These are phyloP conservation scores for Hipparchia semele DNA, from an alignment of 2,888 invertebrate genomes.

Conservation along the genomic window DNA sequence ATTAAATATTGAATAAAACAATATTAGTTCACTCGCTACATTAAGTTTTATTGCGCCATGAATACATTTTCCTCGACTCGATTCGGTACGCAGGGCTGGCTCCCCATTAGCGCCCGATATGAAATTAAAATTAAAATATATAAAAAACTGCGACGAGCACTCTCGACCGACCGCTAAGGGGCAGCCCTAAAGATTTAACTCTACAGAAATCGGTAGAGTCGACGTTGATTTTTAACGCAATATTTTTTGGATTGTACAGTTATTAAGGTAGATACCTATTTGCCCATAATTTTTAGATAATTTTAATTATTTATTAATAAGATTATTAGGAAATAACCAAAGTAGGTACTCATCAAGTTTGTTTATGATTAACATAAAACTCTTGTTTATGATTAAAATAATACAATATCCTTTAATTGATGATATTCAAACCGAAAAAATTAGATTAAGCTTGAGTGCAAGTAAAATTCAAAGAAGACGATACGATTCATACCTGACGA, in stretches of 20 bases:
- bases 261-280: too few relatives aligned
- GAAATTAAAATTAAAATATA: slow-evolving; percentile 83
- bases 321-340: too few relatives aligned
- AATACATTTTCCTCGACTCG: slow-evolving; percentile 75
- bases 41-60: slow-evolving; percentile 79
- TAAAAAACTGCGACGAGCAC: slow-evolving; percentile 77
- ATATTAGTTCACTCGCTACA: slow-evolving; percentile 83
- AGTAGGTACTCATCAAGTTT: too few relatives aligned
- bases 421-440: too few relatives aligned
- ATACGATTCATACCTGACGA: too few relatives aligned
- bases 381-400: too few relatives aligned
- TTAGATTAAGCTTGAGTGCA: too few relatives aligned
- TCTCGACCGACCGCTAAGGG: slow-evolving; percentile 80
- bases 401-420: too few relatives aligned
- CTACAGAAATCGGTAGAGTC: slow-evolving; percentile 58
- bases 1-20: slow-evolving; percentile 82
- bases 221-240: slow-evolving; percentile 23
- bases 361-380: too few relatives aligned
- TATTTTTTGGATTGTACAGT: background rate
- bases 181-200: slow-evolving; percentile 76
- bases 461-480: too few relatives aligned
- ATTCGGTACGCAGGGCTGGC: slow-evolving; percentile 81
- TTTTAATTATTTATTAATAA: too few relatives aligned
- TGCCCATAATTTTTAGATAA: too few relatives aligned
- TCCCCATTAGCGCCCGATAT: slow-evolving; percentile 80